Percentiles rank a stretch among this genome's conserved stretches.
These are phyloP conservation scores for Chrysemys picta DNA, from an alignment of 2,113 vertebrate genomes.

Conservation along the genomic window DNA sequence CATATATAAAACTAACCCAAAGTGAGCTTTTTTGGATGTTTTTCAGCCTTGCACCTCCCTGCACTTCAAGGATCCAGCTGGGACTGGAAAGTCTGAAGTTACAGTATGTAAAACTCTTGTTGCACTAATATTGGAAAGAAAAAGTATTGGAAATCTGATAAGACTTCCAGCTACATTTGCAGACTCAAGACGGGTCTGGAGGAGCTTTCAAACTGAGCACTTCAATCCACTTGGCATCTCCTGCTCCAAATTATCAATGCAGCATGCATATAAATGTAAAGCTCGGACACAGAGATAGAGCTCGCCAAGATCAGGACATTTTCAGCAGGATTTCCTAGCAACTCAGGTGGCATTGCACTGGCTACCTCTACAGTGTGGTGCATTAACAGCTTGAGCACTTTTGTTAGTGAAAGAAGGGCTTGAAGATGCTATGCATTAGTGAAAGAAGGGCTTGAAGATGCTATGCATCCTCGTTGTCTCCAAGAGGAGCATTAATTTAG, in stretches of 20 bases:
- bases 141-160: slow-evolving; percentile 1
- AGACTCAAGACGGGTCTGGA: background rate
- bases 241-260: background rate
- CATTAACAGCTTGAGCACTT: slow-evolving; percentile 9
- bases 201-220: slow-evolving; percentile 32
- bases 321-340: slow-evolving; percentile 1
- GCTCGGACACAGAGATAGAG: background rate
- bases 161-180: background rate
- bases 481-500: background rate
- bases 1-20: background rate
- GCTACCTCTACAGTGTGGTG: background rate
- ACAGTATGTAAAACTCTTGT: background rate
- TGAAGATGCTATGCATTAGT: slow-evolving; percentile 26
- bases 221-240: background rate
- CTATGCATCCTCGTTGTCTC: slow-evolving; percentile 21
- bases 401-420: background rate
- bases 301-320: background rate
- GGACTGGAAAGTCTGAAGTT: background rate
- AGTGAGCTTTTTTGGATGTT: background rate
- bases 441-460: slow-evolving; percentile 13
- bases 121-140: background rate
- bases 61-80: background rate
- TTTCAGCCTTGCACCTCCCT: background rate
- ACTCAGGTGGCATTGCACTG: slow-evolving; percentile 8
- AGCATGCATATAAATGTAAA: background rate